Percentiles rank a stretch among this genome's conserved stretches.
Conservation (phyloP, 2,888 invertebrate genomes). For the Dicranocentrus wangi region DNA sequence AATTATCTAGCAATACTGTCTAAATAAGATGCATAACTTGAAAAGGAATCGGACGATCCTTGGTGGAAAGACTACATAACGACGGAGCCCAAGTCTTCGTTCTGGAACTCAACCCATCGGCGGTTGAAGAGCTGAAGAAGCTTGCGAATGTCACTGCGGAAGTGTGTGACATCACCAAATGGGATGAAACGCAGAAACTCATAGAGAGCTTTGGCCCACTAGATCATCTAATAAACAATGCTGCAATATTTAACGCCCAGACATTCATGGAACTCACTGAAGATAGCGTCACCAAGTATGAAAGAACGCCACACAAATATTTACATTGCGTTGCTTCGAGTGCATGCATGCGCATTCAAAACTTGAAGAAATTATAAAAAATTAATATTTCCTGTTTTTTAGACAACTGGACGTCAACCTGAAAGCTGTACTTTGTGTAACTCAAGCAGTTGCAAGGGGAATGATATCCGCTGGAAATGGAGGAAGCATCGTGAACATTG, state of each 20-base stretch:
- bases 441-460: conserved; percentile 29
- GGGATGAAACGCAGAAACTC: conserved; percentile 21
- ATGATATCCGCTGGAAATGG: conserved; percentile 18
- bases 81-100: conserved; percentile 29
- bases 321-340: neutral
- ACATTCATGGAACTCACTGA: neutral
- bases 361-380: neutral
- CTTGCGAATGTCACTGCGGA: conserved; percentile 14
- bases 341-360: neutral
- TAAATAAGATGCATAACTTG: too few relatives aligned
- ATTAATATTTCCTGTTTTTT: neutral
- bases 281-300: neutral
- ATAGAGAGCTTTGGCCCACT: conserved; percentile 25
- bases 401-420: conserved; percentile 4
- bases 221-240: conserved; percentile 45
- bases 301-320: too few relatives aligned
- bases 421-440: neutral
- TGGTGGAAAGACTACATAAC: conserved; percentile 14
- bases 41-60: conserved; percentile 19
- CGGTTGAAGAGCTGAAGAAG: neutral
- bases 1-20: too few relatives aligned
- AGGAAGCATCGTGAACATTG: conserved; percentile 19
- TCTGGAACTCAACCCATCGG: conserved; percentile 10
- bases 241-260: conserved; percentile 7
- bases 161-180: conserved; percentile 16